Base-by-base conservation (phyloP, 2,888 invertebrate species). In the Drosophila borborema region DNA sequence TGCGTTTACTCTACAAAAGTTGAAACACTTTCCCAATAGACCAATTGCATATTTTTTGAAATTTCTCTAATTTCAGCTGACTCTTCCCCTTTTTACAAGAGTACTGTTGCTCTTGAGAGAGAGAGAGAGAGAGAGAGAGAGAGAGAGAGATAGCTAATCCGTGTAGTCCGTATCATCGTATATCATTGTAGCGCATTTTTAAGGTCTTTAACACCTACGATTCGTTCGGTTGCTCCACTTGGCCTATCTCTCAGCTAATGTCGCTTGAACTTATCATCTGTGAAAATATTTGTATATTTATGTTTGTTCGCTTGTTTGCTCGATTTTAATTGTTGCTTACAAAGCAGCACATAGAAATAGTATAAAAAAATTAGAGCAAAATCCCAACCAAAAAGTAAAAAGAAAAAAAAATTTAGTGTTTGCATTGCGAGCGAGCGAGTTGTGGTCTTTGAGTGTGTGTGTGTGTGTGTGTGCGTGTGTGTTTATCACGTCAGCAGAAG, bases 261-360 rank as follows among this genome's bases (percentile, higher is more conserved):
- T 61, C 54, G 77, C 71, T 70, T 81, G 77, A 76, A 88, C 87
- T 88, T 88, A 88, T 90, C 88, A 90, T 88, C 86, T 90, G 87
- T 86, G 86, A 90, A 90, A 90, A 90, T 90, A 90, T 90, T 90
- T 90, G 89, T 88, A 73, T 89, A 74, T 82, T 89, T 89, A 73
- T 89, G 76, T 82, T 89, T 89, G 78, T 76, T 71, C 54, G 69
- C 63, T 73, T 83, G 79, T 79, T 85, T 85, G 71, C 86, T 74
- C 70, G 71, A 86, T 88, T 88, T 89, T 89, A 89, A 90, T 90
- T 90, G 89, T 89, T 86, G 63, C 67, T 69, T 60, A 77, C 77
- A 53, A 58, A 59, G 54, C 60, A 60, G 62, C 64, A 55, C 73
- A 61, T 80, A 86, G 73, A 82, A 54, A 54, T 23, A 10, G 54